Evolutionary conservation across 1,140 invertebrate genomes (phyloP).

Genomic region (Eumeta japonica): DNA sequence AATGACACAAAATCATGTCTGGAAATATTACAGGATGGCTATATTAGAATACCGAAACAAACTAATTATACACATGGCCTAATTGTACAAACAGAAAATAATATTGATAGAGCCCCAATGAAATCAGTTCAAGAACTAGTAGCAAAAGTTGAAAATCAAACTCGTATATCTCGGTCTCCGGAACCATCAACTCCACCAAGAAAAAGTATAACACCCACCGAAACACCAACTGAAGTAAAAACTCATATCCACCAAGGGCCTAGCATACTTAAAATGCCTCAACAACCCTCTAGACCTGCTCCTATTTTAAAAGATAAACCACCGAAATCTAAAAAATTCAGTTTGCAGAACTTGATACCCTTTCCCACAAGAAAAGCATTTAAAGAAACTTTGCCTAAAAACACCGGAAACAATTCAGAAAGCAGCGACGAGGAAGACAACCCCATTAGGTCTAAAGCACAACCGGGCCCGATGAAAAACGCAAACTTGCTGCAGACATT

Average conservation of each 20-base stretch:
- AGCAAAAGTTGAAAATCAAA: slow-evolving; percentile 58
- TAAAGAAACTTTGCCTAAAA: slow-evolving; percentile 41
- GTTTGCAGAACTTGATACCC: slow-evolving; percentile 52
- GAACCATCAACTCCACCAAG: slow-evolving; percentile 23
- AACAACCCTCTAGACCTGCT: slow-evolving; percentile 44
- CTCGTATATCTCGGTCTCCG: slow-evolving; percentile 35
- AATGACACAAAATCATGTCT: slow-evolving; percentile 30
- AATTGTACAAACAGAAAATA: slow-evolving; percentile 21
- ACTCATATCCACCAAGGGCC: slow-evolving; percentile 22
- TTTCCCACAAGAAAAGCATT: slow-evolving; percentile 55
- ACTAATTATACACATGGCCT: slow-evolving; percentile 19
- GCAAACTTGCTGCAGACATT: slow-evolving; percentile 54
- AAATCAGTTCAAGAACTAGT: slow-evolving; percentile 62
- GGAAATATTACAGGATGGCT: slow-evolving; percentile 52
- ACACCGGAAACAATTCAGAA: slow-evolving; percentile 55
- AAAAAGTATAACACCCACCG: slow-evolving; percentile 28
- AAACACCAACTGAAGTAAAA: slow-evolving; percentile 16
- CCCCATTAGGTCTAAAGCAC: slow-evolving; percentile 51
- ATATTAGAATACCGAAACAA: slow-evolving; percentile 47
- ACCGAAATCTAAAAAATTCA: slow-evolving; percentile 53
- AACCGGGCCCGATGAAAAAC: slow-evolving; percentile 57
- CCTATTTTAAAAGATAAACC: slow-evolving; percentile 51
- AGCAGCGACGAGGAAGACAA: slow-evolving; percentile 61
- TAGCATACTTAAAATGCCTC: slow-evolving; percentile 38
- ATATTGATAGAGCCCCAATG: slow-evolving; percentile 33